phyloP scores from a whole-genome alignment of 2,797 vertebrate species.

The Ctenosaura bakeri region DNA sequence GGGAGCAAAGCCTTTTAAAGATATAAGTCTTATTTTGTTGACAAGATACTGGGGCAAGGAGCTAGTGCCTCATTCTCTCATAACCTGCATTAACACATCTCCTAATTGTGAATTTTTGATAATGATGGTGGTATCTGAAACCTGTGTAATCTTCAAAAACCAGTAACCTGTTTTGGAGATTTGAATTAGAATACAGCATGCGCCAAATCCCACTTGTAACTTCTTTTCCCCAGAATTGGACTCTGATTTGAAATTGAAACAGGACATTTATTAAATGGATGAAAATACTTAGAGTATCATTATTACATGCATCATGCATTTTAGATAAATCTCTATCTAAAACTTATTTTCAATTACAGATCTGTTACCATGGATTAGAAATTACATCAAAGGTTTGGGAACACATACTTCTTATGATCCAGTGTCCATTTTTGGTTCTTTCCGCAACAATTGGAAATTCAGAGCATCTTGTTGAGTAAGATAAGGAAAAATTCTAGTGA shows the following conservation, averaged over 20 bases:
- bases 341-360: neutral
- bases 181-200: neutral
- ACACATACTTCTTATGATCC: conserved; percentile 79
- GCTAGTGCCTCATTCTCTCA: neutral
- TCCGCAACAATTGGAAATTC: conserved; percentile 81
- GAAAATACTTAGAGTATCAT: neutral
- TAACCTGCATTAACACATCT: neutral
- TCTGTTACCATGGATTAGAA: conserved; percentile 78
- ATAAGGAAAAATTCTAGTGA: neutral
- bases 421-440: conserved; percentile 80
- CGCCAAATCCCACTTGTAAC: neutral
- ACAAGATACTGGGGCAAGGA: neutral
- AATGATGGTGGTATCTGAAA: neutral
- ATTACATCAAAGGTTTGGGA: conserved; percentile 81
- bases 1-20: neutral
- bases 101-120: neutral
- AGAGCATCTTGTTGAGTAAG: conserved; percentile 75
- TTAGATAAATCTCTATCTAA: neutral
- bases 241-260: neutral
- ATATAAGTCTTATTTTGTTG: neutral
- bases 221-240: neutral
- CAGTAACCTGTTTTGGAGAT: neutral
- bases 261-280: neutral
- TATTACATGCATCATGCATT: neutral
- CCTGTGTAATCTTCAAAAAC: neutral